Evolutionary conservation across 2,113 vertebrate species (phyloP).

Genomic region (Atrichornis clamosus): DNA sequence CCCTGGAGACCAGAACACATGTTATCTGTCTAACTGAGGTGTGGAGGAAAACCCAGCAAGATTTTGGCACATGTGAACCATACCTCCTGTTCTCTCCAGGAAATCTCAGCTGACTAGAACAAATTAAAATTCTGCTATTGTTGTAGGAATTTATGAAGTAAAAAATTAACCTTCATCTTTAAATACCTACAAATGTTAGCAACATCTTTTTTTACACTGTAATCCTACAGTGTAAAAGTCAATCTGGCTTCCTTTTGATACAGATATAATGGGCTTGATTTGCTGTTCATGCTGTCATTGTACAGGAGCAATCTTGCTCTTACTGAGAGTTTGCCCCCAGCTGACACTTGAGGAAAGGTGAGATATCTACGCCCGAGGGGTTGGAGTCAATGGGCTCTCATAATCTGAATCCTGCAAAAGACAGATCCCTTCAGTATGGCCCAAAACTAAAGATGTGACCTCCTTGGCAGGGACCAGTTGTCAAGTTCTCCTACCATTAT

Average conservation of each 20-base stretch:
- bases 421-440: not conserved
- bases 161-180: not conserved
- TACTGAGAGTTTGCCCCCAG: not conserved
- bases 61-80: not conserved
- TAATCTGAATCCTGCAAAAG: not conserved
- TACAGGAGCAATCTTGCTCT: not conserved
- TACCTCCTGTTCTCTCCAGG: not conserved
- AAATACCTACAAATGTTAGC: not conserved
- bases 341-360: not conserved
- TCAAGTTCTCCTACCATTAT: not conserved
- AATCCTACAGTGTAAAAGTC: not conserved
- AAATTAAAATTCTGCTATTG: not conserved
- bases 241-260: not conserved
- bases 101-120: not conserved
- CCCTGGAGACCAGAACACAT: not conserved
- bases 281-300: fast-evolving
- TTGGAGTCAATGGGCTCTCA: not conserved
- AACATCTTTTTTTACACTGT: not conserved
- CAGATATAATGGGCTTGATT: not conserved
- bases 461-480: not conserved
- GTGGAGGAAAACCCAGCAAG: not conserved
- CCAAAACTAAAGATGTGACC: not conserved
- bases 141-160: not conserved
- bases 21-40: not conserved
- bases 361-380: not conserved